phyloP scores from a whole-genome alignment of 2,113 vertebrate genomes.

The Tyto alba region DNA sequence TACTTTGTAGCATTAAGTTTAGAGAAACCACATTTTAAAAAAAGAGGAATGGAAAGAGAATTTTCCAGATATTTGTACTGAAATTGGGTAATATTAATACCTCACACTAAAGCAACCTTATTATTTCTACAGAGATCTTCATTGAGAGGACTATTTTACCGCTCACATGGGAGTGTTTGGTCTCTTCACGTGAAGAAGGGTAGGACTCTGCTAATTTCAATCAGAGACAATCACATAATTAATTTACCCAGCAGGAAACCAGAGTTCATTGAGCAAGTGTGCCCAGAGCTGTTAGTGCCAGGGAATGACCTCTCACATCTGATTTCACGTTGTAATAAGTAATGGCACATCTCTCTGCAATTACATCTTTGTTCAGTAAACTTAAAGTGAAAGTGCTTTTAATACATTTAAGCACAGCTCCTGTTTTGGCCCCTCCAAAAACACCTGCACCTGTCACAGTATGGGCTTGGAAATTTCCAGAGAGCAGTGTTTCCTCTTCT shows the following conservation, averaged over 20 bases:
- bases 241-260: slow-evolving; percentile 43
- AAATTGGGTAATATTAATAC: background rate
- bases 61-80: background rate
- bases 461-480: background rate
- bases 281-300: slow-evolving; percentile 10
- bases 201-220: slow-evolving; percentile 27
- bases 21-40: background rate
- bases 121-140: background rate
- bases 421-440: background rate
- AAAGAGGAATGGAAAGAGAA: background rate
- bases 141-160: slow-evolving; percentile 30
- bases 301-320: slow-evolving; percentile 25
- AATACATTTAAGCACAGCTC: background rate
- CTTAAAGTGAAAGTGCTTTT: background rate
- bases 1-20: background rate
- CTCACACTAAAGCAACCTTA: background rate
- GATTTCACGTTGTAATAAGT: slow-evolving; percentile 12
- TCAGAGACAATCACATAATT: slow-evolving; percentile 47
- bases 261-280: slow-evolving; percentile 21
- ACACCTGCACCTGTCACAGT: background rate
- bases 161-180: background rate
- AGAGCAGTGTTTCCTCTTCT: background rate
- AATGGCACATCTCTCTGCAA: background rate
- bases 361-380: background rate
- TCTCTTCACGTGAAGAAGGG: background rate